phyloP scores from a whole-genome alignment of 2,797 vertebrate genomes.

The Glyptemys insculpta region DNA sequence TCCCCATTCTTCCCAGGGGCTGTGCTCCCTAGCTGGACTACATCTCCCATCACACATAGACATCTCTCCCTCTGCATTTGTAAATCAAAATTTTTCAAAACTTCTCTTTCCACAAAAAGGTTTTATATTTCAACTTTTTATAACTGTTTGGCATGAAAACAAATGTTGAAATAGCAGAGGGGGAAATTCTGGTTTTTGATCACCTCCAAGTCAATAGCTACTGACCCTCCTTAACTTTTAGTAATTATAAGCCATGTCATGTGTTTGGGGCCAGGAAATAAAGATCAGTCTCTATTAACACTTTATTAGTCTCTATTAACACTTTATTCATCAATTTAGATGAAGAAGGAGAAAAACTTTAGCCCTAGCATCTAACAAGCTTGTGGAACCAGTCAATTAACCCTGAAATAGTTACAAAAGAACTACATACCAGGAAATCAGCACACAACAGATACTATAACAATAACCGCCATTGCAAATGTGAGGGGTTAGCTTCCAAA shows the following conservation, averaged over 20 bases:
- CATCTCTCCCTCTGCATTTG: not conserved
- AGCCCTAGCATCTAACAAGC: not conserved
- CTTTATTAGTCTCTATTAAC: conserved; percentile 13
- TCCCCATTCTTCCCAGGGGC: not conserved
- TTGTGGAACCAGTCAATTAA: not conserved
- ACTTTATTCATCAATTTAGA: not conserved
- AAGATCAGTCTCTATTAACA: not conserved
- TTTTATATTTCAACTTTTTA: not conserved
- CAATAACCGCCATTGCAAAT: not conserved
- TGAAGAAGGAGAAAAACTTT: not conserved
- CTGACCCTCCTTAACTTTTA: not conserved
- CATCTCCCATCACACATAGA: not conserved
- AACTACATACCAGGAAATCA: not conserved
- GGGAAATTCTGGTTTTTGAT: not conserved
- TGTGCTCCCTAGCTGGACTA: not conserved
- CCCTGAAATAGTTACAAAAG: rapidly evolving
- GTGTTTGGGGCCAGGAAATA: not conserved
- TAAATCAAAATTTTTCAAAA: not conserved
- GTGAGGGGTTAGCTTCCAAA: not conserved
- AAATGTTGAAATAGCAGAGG: not conserved
- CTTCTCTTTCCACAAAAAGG: not conserved
- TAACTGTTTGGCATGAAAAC: not conserved
- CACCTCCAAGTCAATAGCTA: not conserved
- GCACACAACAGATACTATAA: not conserved
- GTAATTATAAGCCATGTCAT: not conserved